These are phyloP conservation scores for Otus sunia DNA, from an alignment of 2,113 vertebrate genomes.

Conservation along the genomic window DNA sequence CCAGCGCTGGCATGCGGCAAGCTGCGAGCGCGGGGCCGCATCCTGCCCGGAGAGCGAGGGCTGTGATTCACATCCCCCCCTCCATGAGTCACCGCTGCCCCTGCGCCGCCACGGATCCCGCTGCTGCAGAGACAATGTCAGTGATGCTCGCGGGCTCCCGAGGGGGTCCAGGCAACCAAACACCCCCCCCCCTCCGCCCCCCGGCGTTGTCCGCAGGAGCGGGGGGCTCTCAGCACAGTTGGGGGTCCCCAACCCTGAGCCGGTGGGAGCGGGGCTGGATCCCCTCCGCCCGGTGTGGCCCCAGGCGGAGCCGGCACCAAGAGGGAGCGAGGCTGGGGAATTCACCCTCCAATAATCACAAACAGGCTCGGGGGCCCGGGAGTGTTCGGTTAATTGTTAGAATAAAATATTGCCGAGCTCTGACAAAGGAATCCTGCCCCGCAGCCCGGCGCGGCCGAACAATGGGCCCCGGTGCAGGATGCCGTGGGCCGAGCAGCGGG, in stretches of 20 bases:
- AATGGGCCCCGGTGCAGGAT: neutral
- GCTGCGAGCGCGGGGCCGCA: conserved; percentile 28
- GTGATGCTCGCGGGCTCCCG: neutral
- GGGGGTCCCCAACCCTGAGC: neutral
- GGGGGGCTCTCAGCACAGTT: neutral
- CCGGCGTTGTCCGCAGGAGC: neutral
- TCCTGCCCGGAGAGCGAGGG: conserved; percentile 22
- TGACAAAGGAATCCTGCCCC: conserved; percentile 39
- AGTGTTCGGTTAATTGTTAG: conserved; percentile 60
- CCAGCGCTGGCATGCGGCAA: neutral
- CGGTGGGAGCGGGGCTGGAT: neutral
- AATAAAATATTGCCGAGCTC: conserved; percentile 50
- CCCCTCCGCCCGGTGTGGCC: neutral
- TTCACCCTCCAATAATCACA: conserved; percentile 59
- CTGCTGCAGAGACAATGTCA: neutral
- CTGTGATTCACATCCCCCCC: conserved; percentile 43
- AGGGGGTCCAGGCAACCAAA: neutral
- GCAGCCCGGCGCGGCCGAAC: neutral
- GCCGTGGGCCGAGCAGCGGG: neutral
- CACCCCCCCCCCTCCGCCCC: too few relatives aligned
- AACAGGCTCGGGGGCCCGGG: conserved; percentile 50
- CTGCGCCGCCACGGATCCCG: neutral
- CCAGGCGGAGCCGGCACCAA: neutral
- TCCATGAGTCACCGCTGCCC: conserved; percentile 25
- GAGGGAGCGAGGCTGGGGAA: conserved; percentile 12